A percentile compares a stretch with the other conserved stretches of the same genome.
Evolutionary conservation across 2,888 invertebrate genomes (phyloP).

Genomic region (Adelognathus sp.): DNA sequence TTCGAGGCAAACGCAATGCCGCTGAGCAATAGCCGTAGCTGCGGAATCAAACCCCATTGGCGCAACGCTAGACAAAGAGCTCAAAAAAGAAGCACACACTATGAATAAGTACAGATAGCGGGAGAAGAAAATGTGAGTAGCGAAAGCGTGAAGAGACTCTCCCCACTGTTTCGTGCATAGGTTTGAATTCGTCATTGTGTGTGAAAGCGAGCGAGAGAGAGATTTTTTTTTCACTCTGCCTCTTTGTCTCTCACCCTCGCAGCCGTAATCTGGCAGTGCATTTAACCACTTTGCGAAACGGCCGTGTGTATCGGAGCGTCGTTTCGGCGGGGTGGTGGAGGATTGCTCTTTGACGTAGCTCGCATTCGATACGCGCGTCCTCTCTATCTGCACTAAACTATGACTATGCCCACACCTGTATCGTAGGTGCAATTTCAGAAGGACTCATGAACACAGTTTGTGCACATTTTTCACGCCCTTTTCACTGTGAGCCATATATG

Average conservation of each 20-base stretch:
- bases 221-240: not conserved
- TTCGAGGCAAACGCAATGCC: not conserved
- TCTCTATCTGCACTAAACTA: conserved; percentile 28
- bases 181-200: not conserved
- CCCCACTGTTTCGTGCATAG: conserved; percentile 9
- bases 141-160: conserved; percentile 28
- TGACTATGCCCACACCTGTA: not conserved
- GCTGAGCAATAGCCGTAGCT: conserved; percentile 25
- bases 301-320: conserved; percentile 72
- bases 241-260: not conserved
- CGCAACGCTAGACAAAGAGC: conserved; percentile 61
- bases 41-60: not conserved
- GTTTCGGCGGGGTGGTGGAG: no score
- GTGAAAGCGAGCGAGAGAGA: conserved; percentile 20
- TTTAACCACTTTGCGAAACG: conserved; percentile 79
- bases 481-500: no score
- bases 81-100: conserved; percentile 53
- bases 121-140: conserved; percentile 20
- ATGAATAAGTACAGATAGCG: not conserved
- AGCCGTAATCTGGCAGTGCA: conserved; percentile 78
- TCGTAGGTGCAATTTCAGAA: no score
- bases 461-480: no score
- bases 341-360: conserved; percentile 73
- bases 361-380: conserved; percentile 76
- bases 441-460: no score